Base-by-base conservation (phyloP, 2,113 vertebrate genomes). In the Alethe castanea region DNA sequence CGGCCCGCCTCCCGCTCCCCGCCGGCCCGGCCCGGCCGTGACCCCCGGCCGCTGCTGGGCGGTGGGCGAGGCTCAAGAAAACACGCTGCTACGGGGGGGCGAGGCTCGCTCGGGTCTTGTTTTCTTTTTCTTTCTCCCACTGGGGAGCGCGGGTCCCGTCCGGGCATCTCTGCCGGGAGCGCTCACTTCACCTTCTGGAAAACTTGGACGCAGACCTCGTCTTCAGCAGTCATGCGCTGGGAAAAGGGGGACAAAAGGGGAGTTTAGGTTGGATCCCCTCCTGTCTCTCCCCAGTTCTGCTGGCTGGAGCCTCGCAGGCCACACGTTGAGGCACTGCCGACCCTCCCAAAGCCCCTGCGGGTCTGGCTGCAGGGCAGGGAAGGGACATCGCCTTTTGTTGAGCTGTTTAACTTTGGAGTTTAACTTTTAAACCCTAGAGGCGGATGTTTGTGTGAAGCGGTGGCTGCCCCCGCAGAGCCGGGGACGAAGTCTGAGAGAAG, bases 191-290 rank as follows among this genome's bases (percentile, higher is more conserved):
- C 98, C 90, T 98, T 99, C 97, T 98, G 98, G 98, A 99, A 99
- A 88, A 99, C 98, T 96, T 99, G 99, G 94, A 98, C 97, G 38
- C 98, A 99, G 54, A 98, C 97, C 5, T 98, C 97, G 4, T 97
- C 98, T 95, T 98, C 94, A 10, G 98, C 99, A 14, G 99, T 99
- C 98, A 99, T 97, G 94, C 99, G 98, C 99, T 99, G 97, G 44
- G 95, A 85, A 92, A 35, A 67, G 64, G 22, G 35, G 31, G 11
- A 6, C 1, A 5, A 69, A 69, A 88, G 25, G 59, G 15, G 16
- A 45, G 19, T 42, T 92, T 42, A 80, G 82, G n/a, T 7, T 53
- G 73, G 14, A 44, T 60, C 29, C 20, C 5, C 12, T 80, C 29
- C 28, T 14, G 14, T 5, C 20, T 45, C 50, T 62, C 50, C 14